Percentiles rank a stretch among this genome's conserved stretches.
phyloP scores from a whole-genome alignment of 1,140 invertebrate genomes.

The Mizuhopecten yessoensis region DNA sequence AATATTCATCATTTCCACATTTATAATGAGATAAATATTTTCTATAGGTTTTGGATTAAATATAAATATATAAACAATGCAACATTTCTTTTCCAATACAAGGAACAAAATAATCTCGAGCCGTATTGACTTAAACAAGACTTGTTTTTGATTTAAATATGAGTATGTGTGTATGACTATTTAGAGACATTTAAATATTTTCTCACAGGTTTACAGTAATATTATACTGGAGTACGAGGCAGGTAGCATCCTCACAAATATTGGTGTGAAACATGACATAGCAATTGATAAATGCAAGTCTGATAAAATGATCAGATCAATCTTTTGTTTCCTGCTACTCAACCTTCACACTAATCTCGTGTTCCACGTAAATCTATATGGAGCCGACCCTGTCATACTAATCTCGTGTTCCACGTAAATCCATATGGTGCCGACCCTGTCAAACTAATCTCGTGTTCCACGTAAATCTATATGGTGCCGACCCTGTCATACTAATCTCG shows the following conservation, averaged over 20 bases:
- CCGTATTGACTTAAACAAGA: not conserved
- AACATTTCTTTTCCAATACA: not conserved
- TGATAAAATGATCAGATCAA: not conserved
- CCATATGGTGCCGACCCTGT: too few species aligned
- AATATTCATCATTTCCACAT: not conserved
- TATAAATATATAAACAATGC: conserved; percentile 10
- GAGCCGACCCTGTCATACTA: too few species aligned
- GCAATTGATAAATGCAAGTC: conserved; percentile 19
- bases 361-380: too few species aligned
- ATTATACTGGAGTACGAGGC: not conserved
- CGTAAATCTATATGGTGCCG: conserved; percentile 43
- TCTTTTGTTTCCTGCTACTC: not conserved
- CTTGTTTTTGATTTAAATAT: not conserved
- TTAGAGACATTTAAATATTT: not conserved
- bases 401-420: too few species aligned
- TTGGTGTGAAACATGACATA: not conserved
- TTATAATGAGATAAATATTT: conserved; percentile 1
- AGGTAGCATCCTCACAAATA: not conserved
- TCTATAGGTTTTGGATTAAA: not conserved
- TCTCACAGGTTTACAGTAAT: not conserved
- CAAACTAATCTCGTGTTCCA: too few species aligned
- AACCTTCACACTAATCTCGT: not conserved
- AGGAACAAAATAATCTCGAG: not conserved
- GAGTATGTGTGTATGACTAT: not conserved
- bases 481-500: too few species aligned